Evolutionary conservation across 2,888 invertebrate species (phyloP).

Genomic region (Mythimna vitellina): DNA sequence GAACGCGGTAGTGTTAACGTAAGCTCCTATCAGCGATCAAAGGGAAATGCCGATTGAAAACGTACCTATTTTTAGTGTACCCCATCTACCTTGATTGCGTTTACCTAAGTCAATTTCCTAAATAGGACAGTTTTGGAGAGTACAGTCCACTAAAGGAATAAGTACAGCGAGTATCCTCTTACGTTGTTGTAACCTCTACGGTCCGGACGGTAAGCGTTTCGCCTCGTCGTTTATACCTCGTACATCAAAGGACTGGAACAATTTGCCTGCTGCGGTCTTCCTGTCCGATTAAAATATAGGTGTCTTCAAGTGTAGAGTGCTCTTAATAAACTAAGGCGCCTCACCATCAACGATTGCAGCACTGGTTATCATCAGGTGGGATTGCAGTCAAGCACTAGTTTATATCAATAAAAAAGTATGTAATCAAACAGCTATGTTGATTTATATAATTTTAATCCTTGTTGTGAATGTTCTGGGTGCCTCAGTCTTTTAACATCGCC

Average conservation of each 20-base stretch:
- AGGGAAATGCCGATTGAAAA: neutral
- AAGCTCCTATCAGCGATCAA: slow-evolving; percentile 4
- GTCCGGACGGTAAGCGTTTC: too few relatives aligned
- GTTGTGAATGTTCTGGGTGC: neutral
- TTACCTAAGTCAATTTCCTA: neutral
- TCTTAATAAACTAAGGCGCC: too few relatives aligned
- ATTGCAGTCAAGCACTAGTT: too few relatives aligned
- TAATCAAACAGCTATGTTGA: neutral
- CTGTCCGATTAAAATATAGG: too few relatives aligned
- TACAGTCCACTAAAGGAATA: neutral
- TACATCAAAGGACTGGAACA: too few relatives aligned
- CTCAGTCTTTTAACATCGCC: neutral
- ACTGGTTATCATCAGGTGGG: too few relatives aligned
- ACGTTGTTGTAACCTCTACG: too few relatives aligned
- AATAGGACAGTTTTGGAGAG: neutral
- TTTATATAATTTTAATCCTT: neutral
- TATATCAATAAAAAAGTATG: too few relatives aligned
- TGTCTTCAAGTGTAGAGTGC: too few relatives aligned
- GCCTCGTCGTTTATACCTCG: too few relatives aligned
- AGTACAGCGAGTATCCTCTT: neutral
- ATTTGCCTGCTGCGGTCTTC: too few relatives aligned
- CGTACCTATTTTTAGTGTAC: neutral
- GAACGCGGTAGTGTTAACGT: neutral
- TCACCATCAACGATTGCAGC: too few relatives aligned
- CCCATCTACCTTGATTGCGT: neutral